These are phyloP conservation scores for Frieseomelitta varia DNA, from an alignment of 1,140 invertebrate genomes.

Conservation along the genomic window DNA sequence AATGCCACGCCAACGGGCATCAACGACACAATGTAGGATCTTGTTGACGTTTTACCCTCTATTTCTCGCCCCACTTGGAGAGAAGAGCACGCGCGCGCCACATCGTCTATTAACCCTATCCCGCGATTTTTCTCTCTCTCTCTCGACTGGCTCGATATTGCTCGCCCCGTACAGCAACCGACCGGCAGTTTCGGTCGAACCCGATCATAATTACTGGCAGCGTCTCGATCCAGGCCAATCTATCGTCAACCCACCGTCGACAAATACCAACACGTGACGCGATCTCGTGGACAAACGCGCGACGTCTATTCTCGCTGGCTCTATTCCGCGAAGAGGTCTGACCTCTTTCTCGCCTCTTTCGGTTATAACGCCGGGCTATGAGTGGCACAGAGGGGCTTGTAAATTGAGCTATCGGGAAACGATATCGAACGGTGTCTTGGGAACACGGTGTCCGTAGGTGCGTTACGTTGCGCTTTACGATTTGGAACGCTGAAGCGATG, in stretches of 20 bases:
- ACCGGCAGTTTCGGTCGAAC: background rate
- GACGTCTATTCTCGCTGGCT: background rate
- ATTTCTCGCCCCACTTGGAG: background rate
- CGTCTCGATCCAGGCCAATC: constrained; percentile 68
- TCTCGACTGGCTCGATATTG: background rate
- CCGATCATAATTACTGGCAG: constrained; percentile 69
- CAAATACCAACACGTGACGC: constrained; percentile 52
- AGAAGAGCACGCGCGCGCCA: background rate
- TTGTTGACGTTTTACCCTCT: constrained; percentile 39
- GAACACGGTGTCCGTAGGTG: background rate
- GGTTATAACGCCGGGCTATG: background rate
- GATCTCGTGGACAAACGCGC: constrained; percentile 35
- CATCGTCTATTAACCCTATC: constrained; percentile 38
- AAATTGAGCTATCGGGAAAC: background rate
- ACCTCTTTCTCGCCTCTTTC: background rate
- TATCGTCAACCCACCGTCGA: constrained; percentile 68
- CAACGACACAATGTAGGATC: constrained; percentile 22
- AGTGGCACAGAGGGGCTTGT: background rate
- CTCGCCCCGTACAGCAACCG: constrained; percentile 13
- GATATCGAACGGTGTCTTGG: background rate
- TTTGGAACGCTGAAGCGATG: background rate
- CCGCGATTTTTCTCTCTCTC: constrained; percentile 35
- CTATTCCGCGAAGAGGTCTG: background rate
- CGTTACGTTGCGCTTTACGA: background rate
- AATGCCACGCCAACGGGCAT: constrained; percentile 25